These are phyloP conservation scores for Pseudachorutes palmiensis DNA, from an alignment of 1,140 invertebrate species.

Conservation along the genomic window DNA sequence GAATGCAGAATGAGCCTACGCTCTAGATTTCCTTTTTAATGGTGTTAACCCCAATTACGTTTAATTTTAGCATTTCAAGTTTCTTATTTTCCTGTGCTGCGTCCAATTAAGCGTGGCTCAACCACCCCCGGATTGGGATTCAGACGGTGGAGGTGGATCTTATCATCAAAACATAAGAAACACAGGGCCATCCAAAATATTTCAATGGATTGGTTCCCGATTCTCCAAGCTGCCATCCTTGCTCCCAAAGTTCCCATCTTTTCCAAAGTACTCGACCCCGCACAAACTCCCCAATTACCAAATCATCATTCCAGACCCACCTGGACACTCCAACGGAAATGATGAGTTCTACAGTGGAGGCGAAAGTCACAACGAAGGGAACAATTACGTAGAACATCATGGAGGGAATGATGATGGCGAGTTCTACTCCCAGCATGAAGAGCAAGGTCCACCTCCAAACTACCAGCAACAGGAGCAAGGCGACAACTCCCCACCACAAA, in stretches of 20 bases:
- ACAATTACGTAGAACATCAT: background rate
- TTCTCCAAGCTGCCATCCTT: slow-evolving; percentile 1
- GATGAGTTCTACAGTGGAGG: background rate
- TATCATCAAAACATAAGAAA: background rate
- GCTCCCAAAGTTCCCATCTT: background rate
- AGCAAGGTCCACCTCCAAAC: background rate
- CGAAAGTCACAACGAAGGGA: background rate
- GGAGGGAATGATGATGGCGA: background rate
- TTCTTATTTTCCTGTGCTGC: too few species aligned
- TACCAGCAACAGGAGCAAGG: background rate
- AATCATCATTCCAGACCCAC: background rate
- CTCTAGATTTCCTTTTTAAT: too few species aligned
- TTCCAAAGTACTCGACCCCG: background rate
- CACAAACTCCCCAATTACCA: background rate
- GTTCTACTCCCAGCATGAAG: too few species aligned
- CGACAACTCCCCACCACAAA: too few species aligned
- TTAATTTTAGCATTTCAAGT: too few species aligned
- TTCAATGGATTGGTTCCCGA: background rate
- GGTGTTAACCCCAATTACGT: too few species aligned
- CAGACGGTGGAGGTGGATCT: background rate
- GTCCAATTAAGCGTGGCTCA: too few species aligned
- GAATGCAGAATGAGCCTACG: too few species aligned
- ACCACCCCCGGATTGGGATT: background rate
- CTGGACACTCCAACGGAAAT: background rate
- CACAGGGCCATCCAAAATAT: slow-evolving; percentile 3